Base-by-base conservation (phyloP, 2,113 vertebrate species). In the Chlamydotis undulata region DNA sequence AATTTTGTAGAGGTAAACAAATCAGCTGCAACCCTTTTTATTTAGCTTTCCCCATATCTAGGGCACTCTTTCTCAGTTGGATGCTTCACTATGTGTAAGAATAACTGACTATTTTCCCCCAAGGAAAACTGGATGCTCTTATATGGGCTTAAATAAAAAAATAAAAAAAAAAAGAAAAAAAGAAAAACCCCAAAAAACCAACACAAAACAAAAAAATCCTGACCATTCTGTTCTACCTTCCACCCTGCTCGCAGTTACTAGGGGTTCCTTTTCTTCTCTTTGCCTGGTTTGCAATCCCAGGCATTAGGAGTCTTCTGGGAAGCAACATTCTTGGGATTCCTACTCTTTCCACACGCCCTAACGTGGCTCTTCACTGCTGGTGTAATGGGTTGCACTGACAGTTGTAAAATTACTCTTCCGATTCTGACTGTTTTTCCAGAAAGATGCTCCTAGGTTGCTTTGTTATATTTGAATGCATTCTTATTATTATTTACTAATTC, bases 401-500 rank as follows among this genome's bases (percentile, higher is more conserved):
- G 83, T 60, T 92, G 50, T 7, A 84, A 59, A 45, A 63, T 81
- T 39, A 70, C n/a, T 33, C 52, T 79, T 75, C 69, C 71, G 74
- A 93, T 86, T 88, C 70, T 10, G 71, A 95, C 80, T 90, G 65
- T 59, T 92, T 88, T 92, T 71, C 41, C 87, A 95, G 56, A 86
- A 67, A 94, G 67, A 91, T 59, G 59, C 67, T 0, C 2, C 56
- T 52, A 86, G 35, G n/a, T 83, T 78, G 74, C 52, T 69, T 81
- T 70, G 41, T 70, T 93, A 24, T 55, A 80, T 67, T 90, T 90
- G 59, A 82, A 83, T 43, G 23, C n/a, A 52, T 57, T 73, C 47
- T 88, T 85, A 21, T 49, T 59, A 24, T 26, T 93, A 81, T 60
- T 92, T 63, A 84, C 45, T 91, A 88, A 75, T n/a, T 81, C 65